Conservation (phyloP, 1,140 invertebrate species). For the Euschistus heros region DNA sequence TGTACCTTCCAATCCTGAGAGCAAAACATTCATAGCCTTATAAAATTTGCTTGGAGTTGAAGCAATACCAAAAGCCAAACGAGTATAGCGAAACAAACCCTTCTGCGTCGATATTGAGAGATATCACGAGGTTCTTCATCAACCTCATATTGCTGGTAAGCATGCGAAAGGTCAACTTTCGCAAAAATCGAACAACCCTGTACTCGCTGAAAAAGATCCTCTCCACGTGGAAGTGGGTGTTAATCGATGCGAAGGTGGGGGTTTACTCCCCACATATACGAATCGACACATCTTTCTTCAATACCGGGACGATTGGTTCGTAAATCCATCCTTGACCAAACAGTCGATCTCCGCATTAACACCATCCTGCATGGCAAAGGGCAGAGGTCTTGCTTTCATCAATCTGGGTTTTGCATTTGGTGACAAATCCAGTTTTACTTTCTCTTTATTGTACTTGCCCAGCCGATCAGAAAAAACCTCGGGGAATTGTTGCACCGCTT, state of each 20-base stretch:
- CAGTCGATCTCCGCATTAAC: neutral
- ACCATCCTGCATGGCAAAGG: neutral
- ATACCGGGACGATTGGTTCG: neutral
- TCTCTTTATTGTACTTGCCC: no score
- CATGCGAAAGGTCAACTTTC: neutral
- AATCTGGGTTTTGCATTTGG: neutral
- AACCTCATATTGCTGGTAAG: neutral
- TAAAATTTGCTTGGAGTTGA: no score
- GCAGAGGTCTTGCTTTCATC: no score
- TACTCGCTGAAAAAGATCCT: no score
- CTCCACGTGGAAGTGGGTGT: neutral
- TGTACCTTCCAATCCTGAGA: no score
- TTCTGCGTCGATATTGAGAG: no score
- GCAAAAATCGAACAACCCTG: neutral
- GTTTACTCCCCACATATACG: no score
- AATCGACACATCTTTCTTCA: no score
- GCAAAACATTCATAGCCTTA: no score
- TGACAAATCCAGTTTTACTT: neutral
- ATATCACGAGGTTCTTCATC: neutral
- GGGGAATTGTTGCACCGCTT: neutral
- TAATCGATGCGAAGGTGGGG: no score
- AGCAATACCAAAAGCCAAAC: no score
- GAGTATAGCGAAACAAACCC: no score
- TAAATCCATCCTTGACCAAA: neutral
- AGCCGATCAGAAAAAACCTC: neutral